Evolutionary conservation across 2,113 vertebrate species (phyloP).

Genomic region (Pterocles gutturalis): DNA sequence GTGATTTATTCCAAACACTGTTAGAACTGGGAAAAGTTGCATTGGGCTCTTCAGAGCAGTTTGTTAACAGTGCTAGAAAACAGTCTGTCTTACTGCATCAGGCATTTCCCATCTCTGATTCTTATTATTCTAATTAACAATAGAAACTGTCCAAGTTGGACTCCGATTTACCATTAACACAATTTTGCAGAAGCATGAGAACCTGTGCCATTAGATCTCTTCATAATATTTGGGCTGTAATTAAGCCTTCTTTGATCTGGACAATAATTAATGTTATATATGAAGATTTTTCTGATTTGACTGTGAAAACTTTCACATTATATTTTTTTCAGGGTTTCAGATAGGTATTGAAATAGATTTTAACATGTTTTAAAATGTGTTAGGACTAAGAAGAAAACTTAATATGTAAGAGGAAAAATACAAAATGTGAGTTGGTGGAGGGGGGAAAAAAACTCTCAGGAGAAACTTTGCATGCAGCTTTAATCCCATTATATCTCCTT

Average conservation of each 20-base stretch:
- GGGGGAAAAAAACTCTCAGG: background rate
- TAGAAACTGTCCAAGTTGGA: background rate
- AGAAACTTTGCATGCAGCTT: slow-evolving; percentile 20
- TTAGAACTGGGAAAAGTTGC: background rate
- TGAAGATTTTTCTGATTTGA: background rate
- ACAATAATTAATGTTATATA: background rate
- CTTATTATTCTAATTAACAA: background rate
- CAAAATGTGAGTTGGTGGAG: background rate
- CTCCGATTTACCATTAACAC: background rate
- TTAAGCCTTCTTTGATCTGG: background rate
- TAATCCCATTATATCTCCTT: slow-evolving; percentile 37
- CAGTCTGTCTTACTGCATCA: background rate
- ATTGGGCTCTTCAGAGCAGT: background rate
- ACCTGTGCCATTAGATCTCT: background rate
- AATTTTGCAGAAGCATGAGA: background rate
- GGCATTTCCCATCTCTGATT: background rate
- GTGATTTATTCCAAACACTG: background rate
- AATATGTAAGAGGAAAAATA: background rate
- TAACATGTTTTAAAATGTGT: background rate
- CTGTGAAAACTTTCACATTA: background rate
- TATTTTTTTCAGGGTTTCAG: background rate
- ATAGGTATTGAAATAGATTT: background rate
- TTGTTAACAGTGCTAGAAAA: background rate
- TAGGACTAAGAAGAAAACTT: background rate
- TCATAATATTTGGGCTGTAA: background rate